phyloP scores from a whole-genome alignment of 2,888 invertebrate genomes.

The Cryptocephalus moraei region DNA sequence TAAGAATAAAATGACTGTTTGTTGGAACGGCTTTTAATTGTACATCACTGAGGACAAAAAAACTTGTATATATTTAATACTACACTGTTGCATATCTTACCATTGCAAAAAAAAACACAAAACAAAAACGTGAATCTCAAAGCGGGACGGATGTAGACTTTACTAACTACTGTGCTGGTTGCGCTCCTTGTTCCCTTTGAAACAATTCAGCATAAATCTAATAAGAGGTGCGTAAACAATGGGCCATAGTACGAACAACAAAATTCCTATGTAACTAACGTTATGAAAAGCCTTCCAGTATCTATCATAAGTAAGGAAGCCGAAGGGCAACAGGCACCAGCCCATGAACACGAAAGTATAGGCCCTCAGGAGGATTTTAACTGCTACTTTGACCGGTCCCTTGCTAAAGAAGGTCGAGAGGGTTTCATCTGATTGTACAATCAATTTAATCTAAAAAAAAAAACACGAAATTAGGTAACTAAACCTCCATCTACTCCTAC shows the following conservation, averaged over 20 bases:
- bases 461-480: constrained; percentile 1
- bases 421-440: constrained; percentile 43
- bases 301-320: constrained; percentile 55
- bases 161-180: no score
- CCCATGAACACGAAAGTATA: constrained; percentile 79
- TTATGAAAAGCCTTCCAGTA: constrained; percentile 56
- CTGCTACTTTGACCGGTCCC: constrained; percentile 33
- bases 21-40: no score
- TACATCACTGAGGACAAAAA: no score
- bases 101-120: no score
- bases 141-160: no score
- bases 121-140: no score
- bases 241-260: constrained; percentile 57
- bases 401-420: constrained; percentile 41
- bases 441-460: constrained; percentile 43
- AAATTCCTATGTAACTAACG: constrained; percentile 59
- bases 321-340: constrained; percentile 69
- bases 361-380: constrained; percentile 52
- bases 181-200: no score
- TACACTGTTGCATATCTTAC: no score
- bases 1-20: not conserved
- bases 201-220: no score
- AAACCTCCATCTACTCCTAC: not conserved
- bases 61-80: no score
- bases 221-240: constrained; percentile 43